Evolutionary conservation across 30 jellyfish, hydroid and myxozoan species (phyloP).

Genomic region (Hydractinia symbiolongicarpus): DNA sequence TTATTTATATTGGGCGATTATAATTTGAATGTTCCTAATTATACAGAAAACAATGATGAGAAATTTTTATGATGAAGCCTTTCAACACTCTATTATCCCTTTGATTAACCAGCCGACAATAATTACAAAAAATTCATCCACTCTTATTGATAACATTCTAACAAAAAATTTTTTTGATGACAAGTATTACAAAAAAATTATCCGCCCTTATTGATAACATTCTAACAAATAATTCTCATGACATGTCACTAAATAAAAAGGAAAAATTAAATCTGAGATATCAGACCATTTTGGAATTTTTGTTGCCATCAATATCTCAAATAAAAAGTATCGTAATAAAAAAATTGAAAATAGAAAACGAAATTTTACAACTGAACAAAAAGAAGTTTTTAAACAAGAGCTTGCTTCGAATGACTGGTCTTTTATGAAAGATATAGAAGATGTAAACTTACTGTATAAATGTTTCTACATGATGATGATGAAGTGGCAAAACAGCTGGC

Average conservation of each 20-base stretch:
- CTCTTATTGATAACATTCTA: not conserved
- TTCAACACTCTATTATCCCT: not conserved
- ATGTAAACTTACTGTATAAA: too few relatives aligned
- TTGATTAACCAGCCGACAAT: not conserved
- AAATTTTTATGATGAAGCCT: not conserved
- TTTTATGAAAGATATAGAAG: too few relatives aligned
- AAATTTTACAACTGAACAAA: too few relatives aligned
- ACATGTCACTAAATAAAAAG: slow-evolving; percentile 6
- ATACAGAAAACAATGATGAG: not conserved
- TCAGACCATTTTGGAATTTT: not conserved
- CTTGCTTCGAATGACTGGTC: too few relatives aligned
- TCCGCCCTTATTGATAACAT: slow-evolving; percentile 3
- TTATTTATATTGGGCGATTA: not conserved
- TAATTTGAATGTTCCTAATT: not conserved
- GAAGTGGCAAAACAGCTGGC: too few relatives aligned
- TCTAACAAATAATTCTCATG: not conserved
- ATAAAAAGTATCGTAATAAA: not conserved
- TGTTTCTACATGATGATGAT: too few relatives aligned
- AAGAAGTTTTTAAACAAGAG: too few relatives aligned
- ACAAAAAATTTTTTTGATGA: not conserved
- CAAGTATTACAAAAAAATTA: not conserved
- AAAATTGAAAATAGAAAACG: not conserved
- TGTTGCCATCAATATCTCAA: not conserved
- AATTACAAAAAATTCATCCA: not conserved
- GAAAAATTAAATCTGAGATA: not conserved